phyloP scores from a whole-genome alignment of 2,113 vertebrate species.

The Antidorcas marsupialis region DNA sequence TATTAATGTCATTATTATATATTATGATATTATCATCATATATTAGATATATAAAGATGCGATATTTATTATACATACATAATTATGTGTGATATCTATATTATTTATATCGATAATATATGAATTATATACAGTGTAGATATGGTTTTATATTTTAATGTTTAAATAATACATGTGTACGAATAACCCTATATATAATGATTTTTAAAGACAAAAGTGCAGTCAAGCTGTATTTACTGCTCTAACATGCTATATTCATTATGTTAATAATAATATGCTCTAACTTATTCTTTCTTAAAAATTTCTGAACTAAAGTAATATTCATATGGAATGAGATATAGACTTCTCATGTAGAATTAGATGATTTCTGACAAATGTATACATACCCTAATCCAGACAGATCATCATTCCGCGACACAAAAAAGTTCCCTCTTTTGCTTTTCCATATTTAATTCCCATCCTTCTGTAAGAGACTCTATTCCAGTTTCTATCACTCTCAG shows the following conservation, averaged over 20 bases:
- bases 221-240: background rate
- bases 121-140: background rate
- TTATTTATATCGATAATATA: background rate
- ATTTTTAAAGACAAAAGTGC: background rate
- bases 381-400: background rate
- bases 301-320: background rate
- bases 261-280: background rate
- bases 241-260: background rate
- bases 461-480: fast-evolving
- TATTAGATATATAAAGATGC: background rate
- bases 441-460: background rate
- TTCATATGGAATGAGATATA: background rate
- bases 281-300: background rate
- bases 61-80: background rate
- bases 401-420: background rate
- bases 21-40: background rate
- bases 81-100: background rate
- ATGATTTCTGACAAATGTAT: too few relatives aligned
- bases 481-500: background rate
- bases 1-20: background rate
- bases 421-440: background rate
- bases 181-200: background rate
- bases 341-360: background rate
- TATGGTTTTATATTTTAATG: background rate
- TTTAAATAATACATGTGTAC: background rate